Evolutionary conservation across 2,113 vertebrate genomes (phyloP).

Genomic region (Chitala chitala): DNA sequence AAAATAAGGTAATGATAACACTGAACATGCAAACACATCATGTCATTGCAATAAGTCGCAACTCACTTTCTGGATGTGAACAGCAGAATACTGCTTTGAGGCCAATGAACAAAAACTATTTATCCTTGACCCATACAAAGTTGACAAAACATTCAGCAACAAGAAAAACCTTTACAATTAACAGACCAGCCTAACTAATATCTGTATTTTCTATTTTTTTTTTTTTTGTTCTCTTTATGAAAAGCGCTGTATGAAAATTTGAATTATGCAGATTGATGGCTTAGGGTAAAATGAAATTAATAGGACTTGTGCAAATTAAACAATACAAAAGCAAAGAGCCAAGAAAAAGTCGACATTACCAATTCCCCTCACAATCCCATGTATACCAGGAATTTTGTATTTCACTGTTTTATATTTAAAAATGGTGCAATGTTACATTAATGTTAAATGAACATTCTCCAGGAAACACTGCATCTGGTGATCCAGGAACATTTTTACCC

Average conservation of each 20-base stretch:
- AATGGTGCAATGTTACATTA: too few relatives aligned
- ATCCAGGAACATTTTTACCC: neutral
- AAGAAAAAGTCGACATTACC: conserved; percentile 48
- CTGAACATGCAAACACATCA: neutral
- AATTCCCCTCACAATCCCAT: conserved; percentile 44
- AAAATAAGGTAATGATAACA: neutral
- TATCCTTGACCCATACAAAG: conserved; percentile 29
- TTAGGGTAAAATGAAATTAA: conserved; percentile 58
- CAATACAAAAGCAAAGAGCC: conserved; percentile 42
- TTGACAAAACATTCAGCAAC: conserved; percentile 17
- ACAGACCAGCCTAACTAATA: conserved; percentile 24
- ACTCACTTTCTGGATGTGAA: neutral
- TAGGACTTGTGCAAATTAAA: conserved; percentile 54
- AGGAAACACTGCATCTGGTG: neutral
- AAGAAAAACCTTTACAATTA: conserved; percentile 26
- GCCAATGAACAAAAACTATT: conserved; percentile 24
- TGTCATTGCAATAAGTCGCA: neutral
- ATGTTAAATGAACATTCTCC: neutral
- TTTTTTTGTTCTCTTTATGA: conserved; percentile 39
- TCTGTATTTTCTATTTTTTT: conserved; percentile 24
- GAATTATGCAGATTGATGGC: conserved; percentile 65
- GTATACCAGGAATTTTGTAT: neutral
- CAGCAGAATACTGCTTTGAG: conserved; percentile 6
- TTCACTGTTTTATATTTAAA: too few relatives aligned
- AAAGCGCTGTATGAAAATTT: conserved; percentile 44